These are phyloP conservation scores for Tauraco erythrolophus DNA, from an alignment of 2,113 vertebrate genomes.

Conservation along the genomic window DNA sequence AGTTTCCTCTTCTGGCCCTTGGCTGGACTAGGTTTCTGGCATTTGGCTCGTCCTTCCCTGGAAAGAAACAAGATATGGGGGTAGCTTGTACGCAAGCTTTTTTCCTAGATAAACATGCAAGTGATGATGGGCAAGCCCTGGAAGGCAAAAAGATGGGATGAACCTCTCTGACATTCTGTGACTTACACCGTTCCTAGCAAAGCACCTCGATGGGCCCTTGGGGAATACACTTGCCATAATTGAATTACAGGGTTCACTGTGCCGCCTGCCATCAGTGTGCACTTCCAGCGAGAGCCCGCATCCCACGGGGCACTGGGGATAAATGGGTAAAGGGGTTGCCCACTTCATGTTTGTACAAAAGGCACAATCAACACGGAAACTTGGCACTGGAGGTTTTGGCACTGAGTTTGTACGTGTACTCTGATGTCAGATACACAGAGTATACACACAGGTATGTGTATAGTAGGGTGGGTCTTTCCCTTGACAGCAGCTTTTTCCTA, in stretches of 20 bases:
- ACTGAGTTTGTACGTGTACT: background rate
- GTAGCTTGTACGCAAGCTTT: background rate
- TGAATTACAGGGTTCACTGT: background rate
- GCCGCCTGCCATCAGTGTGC: rapidly evolving
- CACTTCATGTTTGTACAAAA: background rate
- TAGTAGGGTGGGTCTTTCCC: background rate
- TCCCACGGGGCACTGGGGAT: background rate
- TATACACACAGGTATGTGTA: background rate
- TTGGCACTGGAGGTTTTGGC: background rate
- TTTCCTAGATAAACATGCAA: background rate
- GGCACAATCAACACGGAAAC: background rate
- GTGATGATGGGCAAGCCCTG: background rate
- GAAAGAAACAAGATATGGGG: background rate
- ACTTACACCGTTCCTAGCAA: background rate
- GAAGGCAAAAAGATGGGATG: background rate
- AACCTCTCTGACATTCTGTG: background rate
- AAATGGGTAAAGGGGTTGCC: rapidly evolving
- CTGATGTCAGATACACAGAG: background rate
- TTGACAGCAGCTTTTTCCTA: background rate
- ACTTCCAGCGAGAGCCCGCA: background rate
- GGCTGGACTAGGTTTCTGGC: constrained; percentile 58
- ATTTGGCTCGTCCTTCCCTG: constrained; percentile 69
- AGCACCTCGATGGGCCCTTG: rapidly evolving
- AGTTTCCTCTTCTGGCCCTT: constrained; percentile 61
- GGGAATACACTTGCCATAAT: background rate